Evolutionary conservation across 2,888 invertebrate species (phyloP), one percentile per base, ranked within the genome.

Genomic region (Meteorus colon): DNA sequence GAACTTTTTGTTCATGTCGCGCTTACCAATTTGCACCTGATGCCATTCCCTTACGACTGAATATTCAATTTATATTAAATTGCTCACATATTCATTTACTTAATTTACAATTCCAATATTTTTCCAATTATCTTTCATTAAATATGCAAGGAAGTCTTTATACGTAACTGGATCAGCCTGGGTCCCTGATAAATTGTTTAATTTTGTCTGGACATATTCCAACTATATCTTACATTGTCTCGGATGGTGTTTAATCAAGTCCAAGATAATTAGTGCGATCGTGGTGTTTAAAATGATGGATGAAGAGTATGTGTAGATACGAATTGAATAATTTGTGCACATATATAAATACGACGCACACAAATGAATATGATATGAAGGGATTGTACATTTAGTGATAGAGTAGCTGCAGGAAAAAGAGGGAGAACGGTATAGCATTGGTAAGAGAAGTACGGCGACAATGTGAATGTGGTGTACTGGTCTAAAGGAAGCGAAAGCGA

Each of bases 241-340:
- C 8, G 27, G 24, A 27, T 60, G 59, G 12, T 24, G 29, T 51
- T 48, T 29, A 69, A 69, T 69, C 51, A 55, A 69, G 48, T 31
- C 55, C 45, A 27, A 48, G 48, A 29, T 69, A 69, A 69, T 69
- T 31, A 63, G 63, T 63, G 16, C 31, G 12, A 69, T 51, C 51
- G 24, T 55, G 31, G n/a, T 51, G 55, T 31, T 51, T 34, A 69
- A 55, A n/a, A 55, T 51, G 31, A 69, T 27, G 41, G 16, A 67
- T 48, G 37, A 19, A 68, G 68, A 48, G 24, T 67, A 19, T 66
- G 24, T 29, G n/a, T 51, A 55, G 29, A 34, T 19, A 69, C 48
- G n/a, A 48, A 48, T n/a, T 14, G 14, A n/a, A 48, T 48, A n/a
- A 16, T 48, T n/a, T 48, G 0, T 4, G 16, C 14, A 48, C 16